A percentile compares a stretch with the other conserved stretches of the same genome.
Evolutionary conservation across 2,113 vertebrate species (phyloP).

Genomic region (Mesocricetus auratus): DNA sequence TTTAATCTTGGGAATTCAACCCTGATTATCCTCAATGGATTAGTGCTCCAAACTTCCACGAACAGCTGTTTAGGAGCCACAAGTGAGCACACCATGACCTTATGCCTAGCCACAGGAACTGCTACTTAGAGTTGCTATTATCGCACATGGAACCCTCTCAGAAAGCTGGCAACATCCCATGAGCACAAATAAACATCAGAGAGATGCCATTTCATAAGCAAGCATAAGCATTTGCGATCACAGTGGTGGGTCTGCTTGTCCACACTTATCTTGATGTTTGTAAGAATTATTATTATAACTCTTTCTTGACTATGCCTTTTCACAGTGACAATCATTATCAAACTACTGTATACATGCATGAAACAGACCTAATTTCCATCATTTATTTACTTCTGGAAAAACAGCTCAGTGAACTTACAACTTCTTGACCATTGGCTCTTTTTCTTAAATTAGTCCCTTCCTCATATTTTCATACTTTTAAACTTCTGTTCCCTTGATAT

Average conservation of each 20-base stretch:
- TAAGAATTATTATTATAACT: conserved; percentile 67
- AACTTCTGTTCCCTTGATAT: background rate
- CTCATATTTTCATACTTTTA: background rate
- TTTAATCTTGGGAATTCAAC: conserved; percentile 28
- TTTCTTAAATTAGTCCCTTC: background rate
- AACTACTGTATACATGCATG: background rate
- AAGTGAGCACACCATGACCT: conserved; percentile 47
- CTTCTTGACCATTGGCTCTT: background rate
- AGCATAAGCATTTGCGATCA: conserved; percentile 71
- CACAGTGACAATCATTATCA: background rate
- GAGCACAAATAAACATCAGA: conserved; percentile 62
- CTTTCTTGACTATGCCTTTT: conserved; percentile 17
- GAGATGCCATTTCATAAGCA: conserved; percentile 60
- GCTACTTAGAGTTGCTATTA: conserved; percentile 66
- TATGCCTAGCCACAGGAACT: conserved; percentile 52
- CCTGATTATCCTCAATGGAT: conserved; percentile 4
- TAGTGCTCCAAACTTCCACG: background rate
- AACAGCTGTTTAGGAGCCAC: conserved; percentile 13
- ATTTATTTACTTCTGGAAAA: background rate
- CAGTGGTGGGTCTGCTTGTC: conserved; percentile 66
- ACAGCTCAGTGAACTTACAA: background rate
- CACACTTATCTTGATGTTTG: conserved; percentile 65
- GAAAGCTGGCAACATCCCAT: conserved; percentile 66
- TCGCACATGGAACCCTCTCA: conserved; percentile 49
- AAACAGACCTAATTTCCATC: background rate